phyloP scores from a whole-genome alignment of 2,113 vertebrate species.

The Capreolus pygargus region DNA sequence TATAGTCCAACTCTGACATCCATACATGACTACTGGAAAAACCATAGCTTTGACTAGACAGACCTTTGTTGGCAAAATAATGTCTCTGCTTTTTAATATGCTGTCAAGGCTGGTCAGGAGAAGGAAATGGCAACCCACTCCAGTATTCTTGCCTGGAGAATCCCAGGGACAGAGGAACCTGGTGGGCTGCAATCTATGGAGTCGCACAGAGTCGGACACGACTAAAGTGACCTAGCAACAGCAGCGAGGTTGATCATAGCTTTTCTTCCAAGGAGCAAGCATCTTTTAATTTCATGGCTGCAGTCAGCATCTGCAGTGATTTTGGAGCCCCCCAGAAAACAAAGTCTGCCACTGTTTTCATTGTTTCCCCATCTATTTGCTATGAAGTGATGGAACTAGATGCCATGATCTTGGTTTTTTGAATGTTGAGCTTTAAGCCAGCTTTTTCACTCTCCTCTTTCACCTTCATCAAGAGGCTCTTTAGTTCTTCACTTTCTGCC shows the following conservation, averaged over 20 bases:
- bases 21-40: not conserved
- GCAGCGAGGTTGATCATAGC: not conserved
- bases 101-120: not conserved
- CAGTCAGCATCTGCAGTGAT: not conserved
- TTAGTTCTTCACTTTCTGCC: not conserved
- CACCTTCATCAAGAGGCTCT: not conserved
- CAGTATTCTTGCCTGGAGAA: too few species aligned
- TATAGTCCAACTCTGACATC: too few species aligned
- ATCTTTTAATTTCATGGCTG: not conserved
- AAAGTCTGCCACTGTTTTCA: not conserved
- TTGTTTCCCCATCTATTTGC: not conserved
- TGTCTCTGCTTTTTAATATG: not conserved
- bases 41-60: not conserved
- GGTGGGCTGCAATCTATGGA: too few species aligned
- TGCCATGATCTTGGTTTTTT: not conserved
- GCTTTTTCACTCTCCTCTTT: not conserved
- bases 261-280: not conserved
- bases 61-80: not conserved
- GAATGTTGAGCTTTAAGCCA: not conserved
- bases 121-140: too few species aligned
- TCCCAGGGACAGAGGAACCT: too few species aligned
- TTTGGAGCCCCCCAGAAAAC: not conserved
- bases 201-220: too few species aligned
- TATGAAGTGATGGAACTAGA: not conserved
- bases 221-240: too few species aligned